Evolutionary conservation across 2,888 invertebrate genomes (phyloP).

Genomic region (Pharmacophagus antenor): DNA sequence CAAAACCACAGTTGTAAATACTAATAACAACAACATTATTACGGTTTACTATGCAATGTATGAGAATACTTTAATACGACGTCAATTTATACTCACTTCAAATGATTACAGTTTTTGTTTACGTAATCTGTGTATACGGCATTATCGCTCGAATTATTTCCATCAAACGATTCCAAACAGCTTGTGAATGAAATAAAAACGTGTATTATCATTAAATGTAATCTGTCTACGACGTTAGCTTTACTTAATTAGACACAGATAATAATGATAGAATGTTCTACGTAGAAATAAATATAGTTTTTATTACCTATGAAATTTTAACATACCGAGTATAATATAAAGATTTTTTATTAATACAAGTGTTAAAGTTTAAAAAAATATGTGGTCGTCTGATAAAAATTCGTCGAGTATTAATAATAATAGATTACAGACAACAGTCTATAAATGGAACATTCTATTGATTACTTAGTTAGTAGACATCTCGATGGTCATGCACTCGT

Average conservation of each 20-base stretch:
- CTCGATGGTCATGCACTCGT: too few species aligned
- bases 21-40: slow-evolving; percentile 2
- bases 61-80: background rate
- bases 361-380: too few species aligned
- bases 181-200: background rate
- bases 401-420: too few species aligned
- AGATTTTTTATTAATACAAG: too few species aligned
- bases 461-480: too few species aligned
- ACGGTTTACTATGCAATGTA: background rate
- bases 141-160: slow-evolving; percentile 16
- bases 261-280: background rate
- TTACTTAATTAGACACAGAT: background rate
- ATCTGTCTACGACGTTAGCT: background rate
- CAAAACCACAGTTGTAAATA: background rate
- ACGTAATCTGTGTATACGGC: background rate
- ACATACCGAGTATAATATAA: too few species aligned
- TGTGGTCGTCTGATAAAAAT: too few species aligned
- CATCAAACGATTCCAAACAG: slow-evolving; percentile 17
- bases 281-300: too few species aligned
- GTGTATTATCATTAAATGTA: background rate
- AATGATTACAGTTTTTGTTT: background rate
- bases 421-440: too few species aligned
- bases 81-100: slow-evolving; percentile 4
- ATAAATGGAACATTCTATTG: too few species aligned
- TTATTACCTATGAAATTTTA: background rate